Percentiles rank a stretch among this genome's conserved stretches.
Evolutionary conservation across 2,797 vertebrate species (phyloP).

Genomic region (Tiaroga cobitis): DNA sequence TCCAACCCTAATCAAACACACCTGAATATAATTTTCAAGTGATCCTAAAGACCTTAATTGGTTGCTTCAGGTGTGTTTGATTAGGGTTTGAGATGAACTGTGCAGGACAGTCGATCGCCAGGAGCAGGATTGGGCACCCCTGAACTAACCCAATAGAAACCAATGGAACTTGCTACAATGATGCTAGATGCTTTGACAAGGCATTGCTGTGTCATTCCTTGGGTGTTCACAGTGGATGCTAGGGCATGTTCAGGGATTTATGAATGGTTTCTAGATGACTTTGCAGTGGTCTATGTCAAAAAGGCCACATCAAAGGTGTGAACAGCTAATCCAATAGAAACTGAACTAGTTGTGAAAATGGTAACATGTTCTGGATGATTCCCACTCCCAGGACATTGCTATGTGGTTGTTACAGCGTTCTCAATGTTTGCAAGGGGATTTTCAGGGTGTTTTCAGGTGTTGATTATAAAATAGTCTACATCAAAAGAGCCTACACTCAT

Average conservation of each 20-base stretch:
- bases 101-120: no score
- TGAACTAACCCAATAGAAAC: neutral
- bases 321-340: neutral
- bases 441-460: neutral
- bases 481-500: neutral
- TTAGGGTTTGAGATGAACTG: no score
- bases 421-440: neutral
- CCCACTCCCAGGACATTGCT: neutral
- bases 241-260: neutral
- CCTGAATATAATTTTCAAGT: no score
- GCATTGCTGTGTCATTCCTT: neutral
- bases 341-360: neutral
- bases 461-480: neutral
- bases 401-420: neutral
- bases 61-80: no score
- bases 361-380: neutral
- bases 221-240: neutral
- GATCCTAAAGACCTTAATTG: no score
- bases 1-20: no score
- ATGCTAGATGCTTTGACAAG: neutral
- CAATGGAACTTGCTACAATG: neutral
- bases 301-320: neutral
- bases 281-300: no score
- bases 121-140: no score
- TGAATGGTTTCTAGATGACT: neutral